Percentiles rank a stretch among this genome's conserved stretches.
Evolutionary conservation across 2,797 vertebrate species (phyloP).

Genomic region (Paratrypauchen microcephalus): DNA sequence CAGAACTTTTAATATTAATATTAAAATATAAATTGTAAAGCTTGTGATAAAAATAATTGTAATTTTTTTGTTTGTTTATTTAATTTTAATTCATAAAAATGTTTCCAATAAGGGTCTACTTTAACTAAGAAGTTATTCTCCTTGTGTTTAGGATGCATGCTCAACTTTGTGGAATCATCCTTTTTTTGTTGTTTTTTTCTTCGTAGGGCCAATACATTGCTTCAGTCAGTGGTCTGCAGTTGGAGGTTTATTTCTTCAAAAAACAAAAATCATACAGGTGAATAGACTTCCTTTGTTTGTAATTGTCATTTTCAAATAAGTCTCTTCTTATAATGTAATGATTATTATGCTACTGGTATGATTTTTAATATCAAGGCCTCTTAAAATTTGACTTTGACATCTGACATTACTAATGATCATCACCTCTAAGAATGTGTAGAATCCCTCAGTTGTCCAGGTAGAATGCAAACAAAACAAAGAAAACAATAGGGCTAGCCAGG

Average conservation of each 20-base stretch:
- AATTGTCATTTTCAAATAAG: background rate
- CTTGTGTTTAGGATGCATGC: background rate
- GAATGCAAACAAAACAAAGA: too few relatives aligned
- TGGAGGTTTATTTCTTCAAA: constrained; percentile 89
- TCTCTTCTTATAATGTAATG: background rate
- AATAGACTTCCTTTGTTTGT: constrained; percentile 4
- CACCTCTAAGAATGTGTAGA: too few relatives aligned
- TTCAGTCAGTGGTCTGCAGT: constrained; percentile 72
- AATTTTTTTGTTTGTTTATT: too few relatives aligned
- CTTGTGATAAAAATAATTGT: too few relatives aligned
- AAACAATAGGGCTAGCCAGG: too few relatives aligned
- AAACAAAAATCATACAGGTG: constrained; percentile 84
- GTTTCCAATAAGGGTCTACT: background rate
- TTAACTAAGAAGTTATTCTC: background rate
- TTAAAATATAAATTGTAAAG: too few relatives aligned
- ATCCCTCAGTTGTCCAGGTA: too few relatives aligned
- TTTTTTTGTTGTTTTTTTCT: constrained; percentile 18
- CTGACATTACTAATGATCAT: too few relatives aligned
- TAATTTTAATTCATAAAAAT: background rate
- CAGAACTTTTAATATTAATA: too few relatives aligned
- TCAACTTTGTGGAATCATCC: background rate
- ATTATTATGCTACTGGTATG: background rate
- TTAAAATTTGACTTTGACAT: too few relatives aligned
- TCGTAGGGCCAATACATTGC: constrained; percentile 85
- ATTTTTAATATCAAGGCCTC: too few relatives aligned